These are phyloP conservation scores for Diarsia rubi DNA, from an alignment of 2,888 invertebrate genomes.

Conservation along the genomic window DNA sequence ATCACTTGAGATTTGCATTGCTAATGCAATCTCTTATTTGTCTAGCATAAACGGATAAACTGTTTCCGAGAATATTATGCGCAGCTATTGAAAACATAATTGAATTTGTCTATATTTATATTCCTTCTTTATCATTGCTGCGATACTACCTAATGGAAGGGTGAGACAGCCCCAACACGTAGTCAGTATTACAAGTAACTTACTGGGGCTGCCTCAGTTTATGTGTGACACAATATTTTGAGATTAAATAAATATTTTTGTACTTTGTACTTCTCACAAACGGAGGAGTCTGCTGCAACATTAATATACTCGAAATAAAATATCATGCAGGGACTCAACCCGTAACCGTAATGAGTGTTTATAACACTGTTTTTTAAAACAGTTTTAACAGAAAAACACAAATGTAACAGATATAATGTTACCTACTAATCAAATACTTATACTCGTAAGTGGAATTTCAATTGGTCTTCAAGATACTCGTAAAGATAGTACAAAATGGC, in stretches of 20 bases:
- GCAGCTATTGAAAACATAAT: background rate
- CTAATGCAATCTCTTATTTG: background rate
- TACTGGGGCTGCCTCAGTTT: too few relatives aligned
- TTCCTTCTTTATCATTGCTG: too few relatives aligned
- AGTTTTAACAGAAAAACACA: too few relatives aligned
- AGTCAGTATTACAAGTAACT: too few relatives aligned
- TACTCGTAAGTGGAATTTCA: background rate
- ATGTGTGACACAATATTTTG: background rate
- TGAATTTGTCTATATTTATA: background rate
- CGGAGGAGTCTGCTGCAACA: background rate
- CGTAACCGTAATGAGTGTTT: too few relatives aligned
- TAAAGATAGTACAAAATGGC: background rate
- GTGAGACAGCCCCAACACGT: too few relatives aligned
- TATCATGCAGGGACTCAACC: too few relatives aligned
- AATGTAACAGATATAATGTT: too few relatives aligned
- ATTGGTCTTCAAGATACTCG: slow-evolving; percentile 1
- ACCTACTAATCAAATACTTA: background rate
- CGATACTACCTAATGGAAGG: too few relatives aligned
- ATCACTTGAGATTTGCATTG: background rate
- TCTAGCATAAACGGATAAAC: background rate
- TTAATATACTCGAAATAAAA: background rate
- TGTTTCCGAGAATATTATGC: background rate
- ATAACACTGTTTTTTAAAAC: too few relatives aligned
- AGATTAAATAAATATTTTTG: background rate
- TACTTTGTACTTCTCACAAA: background rate